phyloP scores from a whole-genome alignment of 2,113 vertebrate genomes.

The Paraplagusia blochii region DNA sequence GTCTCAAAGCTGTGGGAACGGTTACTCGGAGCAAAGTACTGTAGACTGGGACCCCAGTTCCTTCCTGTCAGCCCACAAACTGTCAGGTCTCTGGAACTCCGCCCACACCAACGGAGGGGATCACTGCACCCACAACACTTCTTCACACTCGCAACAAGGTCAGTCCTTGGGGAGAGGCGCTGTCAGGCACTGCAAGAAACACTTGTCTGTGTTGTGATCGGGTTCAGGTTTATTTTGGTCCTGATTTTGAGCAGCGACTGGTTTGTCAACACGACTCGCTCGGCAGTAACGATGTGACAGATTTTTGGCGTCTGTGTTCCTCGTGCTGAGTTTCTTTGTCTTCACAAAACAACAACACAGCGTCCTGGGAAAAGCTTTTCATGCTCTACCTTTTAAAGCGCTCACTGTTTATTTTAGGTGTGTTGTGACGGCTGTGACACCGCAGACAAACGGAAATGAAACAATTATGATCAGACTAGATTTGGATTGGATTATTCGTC shows the following conservation, averaged over 20 bases:
- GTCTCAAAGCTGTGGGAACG: conserved; percentile 80
- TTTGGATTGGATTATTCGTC: no score
- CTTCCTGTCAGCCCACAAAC: conserved; percentile 97
- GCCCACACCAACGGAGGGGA: conserved; percentile 84
- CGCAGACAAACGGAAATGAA: no score
- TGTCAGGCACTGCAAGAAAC: conserved; percentile 3
- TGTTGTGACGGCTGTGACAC: no score
- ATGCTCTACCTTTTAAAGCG: not conserved
- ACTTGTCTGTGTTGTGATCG: not conserved
- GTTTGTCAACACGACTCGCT: not conserved
- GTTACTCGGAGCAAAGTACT: conserved; percentile 86
- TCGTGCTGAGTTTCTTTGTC: not conserved
- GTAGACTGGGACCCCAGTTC: conserved; percentile 99
- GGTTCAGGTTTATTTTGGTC: no score
- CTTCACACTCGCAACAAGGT: conserved; percentile 84
- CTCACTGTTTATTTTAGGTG: not conserved
- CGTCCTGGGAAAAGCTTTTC: not conserved
- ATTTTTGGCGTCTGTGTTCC: conserved; percentile 8
- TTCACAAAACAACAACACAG: conserved; percentile 10
- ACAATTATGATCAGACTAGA: no score
- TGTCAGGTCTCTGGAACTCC: conserved; percentile 97
- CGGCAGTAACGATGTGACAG: not conserved
- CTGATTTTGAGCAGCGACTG: not conserved
- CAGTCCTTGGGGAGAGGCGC: conserved; percentile 47
- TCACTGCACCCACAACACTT: conserved; percentile 83